A percentile compares a stretch with the other conserved stretches of the same genome.
These are phyloP conservation scores for Xanthia togata DNA, from an alignment of 2,888 invertebrate genomes.

Conservation along the genomic window DNA sequence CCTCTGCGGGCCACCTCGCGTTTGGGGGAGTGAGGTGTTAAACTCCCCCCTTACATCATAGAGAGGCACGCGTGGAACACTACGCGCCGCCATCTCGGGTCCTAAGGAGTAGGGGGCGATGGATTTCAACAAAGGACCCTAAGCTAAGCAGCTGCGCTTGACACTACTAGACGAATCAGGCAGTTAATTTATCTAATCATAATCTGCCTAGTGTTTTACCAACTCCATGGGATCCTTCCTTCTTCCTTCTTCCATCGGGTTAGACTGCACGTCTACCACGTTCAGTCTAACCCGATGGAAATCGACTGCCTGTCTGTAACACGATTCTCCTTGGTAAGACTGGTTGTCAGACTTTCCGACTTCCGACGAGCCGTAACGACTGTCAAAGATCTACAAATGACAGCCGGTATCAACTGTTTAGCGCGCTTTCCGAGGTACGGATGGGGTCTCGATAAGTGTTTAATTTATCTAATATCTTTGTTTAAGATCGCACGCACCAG, in stretches of 20 bases:
- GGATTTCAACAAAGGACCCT: no score
- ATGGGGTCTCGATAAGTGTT: no score
- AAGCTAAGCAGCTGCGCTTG: neutral
- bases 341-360: neutral
- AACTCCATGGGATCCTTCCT: no score
- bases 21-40: no score
- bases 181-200: neutral
- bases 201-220: neutral
- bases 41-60: no score
- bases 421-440: neutral
- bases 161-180: neutral
- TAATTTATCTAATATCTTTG: neutral
- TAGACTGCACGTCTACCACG: no score
- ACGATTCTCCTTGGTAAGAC: neutral
- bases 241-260: no score
- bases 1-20: no score
- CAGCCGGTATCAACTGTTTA: neutral
- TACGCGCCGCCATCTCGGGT: no score
- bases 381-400: neutral
- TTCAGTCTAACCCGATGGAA: neutral
- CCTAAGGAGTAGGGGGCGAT: no score
- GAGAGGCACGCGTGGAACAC: no score
- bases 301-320: neutral
- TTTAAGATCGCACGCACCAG: neutral
- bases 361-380: neutral